Evolutionary conservation across 1,140 invertebrate genomes (phyloP), one percentile per base, ranked within the genome.

Genomic region (Neotoxoptera formosana): DNA sequence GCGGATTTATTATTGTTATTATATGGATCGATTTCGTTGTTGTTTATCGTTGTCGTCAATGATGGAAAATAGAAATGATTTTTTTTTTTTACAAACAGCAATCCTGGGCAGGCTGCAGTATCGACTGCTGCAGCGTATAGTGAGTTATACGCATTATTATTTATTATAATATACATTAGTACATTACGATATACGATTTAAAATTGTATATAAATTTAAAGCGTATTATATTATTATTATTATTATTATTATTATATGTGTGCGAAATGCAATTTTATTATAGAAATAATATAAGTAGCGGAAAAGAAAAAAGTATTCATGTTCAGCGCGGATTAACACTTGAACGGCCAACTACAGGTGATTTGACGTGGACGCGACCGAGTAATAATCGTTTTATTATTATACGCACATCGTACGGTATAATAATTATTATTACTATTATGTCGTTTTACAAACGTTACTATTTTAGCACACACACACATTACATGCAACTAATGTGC

Each of bases 321-420:
- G 51, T 51, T 0, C 60, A 17, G 60, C n/a, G 60, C n/a, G 60
- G 60, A n/a, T 76, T 76, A 76, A 76, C n/a, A n/a, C 60, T 76
- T n/a, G 1, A 76, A 76, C 60, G 17, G 30, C 60, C n/a, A 76
- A 76, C n/a, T n/a, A n/a, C 30, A 76, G 60, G 60, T 76, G 30
- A 76, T 76, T 76, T 34, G 60, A 76, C 60, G 60, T 76, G 60
- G 60, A 30, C 17, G 60, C 60, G 60, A 76, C 60, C 60, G 30
- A n/a, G 60, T 76, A 76, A 76, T n/a, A 67, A n/a, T 76, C 60
- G 30, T 76, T n/a, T 76, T n/a, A 67, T n/a, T 76, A 76, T n/a
- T 76, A 76, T 67, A 76, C n/a, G 17, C 14, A 20, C 60, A 67
- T n/a, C 60, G 17, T 17, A 76, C 60, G 60, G 14, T 76, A 76